Evolutionary conservation across 2,797 vertebrate species (phyloP).

Genomic region (Microctenopoma stevenorrisi): DNA sequence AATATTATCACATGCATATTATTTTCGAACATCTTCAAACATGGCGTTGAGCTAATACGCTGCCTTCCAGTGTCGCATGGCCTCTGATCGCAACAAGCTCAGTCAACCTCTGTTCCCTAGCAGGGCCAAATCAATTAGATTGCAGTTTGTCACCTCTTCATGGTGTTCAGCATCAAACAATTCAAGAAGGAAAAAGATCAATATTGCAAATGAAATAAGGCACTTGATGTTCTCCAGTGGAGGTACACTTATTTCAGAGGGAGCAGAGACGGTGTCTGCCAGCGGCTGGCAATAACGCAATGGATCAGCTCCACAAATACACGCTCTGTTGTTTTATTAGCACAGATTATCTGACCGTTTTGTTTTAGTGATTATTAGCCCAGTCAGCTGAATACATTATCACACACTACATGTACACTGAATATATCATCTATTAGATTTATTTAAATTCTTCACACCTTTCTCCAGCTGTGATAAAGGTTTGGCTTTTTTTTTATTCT

Average conservation of each 20-base stretch:
- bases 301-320: slow-evolving; percentile 54
- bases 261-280: slow-evolving; percentile 31
- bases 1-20: slow-evolving; percentile 48
- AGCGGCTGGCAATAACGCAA: slow-evolving; percentile 31
- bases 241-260: slow-evolving; percentile 40
- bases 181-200: slow-evolving; percentile 67
- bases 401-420: slow-evolving; percentile 13
- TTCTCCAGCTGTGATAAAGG: slow-evolving; percentile 6
- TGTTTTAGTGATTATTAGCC: slow-evolving; percentile 48
- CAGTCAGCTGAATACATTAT: slow-evolving; percentile 22
- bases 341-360: slow-evolving; percentile 61
- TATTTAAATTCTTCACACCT: slow-evolving; percentile 19
- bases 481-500: background rate
- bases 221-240: slow-evolving; percentile 64
- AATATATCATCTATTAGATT: slow-evolving; percentile 30
- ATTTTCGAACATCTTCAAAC: slow-evolving; percentile 41
- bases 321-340: slow-evolving; percentile 57
- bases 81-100: slow-evolving; percentile 55
- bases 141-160: slow-evolving; percentile 59
- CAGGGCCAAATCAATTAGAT: slow-evolving; percentile 66
- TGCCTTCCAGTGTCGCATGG: slow-evolving; percentile 29
- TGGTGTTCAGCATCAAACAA: slow-evolving; percentile 68
- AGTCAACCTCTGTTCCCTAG: slow-evolving; percentile 38
- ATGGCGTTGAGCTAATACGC: slow-evolving; percentile 28
- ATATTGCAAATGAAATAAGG: slow-evolving; percentile 77